Evolutionary conservation across 2,888 invertebrate species (phyloP), one percentile per base, ranked within the genome.

Genomic region (Apantesis nais): DNA sequence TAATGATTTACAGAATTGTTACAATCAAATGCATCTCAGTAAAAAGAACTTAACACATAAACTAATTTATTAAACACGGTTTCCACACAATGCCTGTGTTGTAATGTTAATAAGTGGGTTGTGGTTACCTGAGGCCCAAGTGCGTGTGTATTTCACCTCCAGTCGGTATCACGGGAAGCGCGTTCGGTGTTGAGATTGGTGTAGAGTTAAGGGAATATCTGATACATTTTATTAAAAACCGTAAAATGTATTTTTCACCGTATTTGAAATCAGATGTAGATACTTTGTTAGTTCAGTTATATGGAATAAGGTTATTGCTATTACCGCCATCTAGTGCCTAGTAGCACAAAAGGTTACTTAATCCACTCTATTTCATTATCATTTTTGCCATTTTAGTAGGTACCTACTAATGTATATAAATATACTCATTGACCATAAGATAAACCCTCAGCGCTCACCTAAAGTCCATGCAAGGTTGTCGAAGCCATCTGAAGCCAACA

Each of bases 281-380:
- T n/a, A n/a, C n/a, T n/a, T n/a, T n/a, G n/a, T n/a, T n/a, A n/a
- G n/a, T n/a, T n/a, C n/a, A n/a, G n/a, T 44, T 19, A 39, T 0
- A 34, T 25, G 25, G 25, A 48, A 61, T 34, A 37, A 52, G 37
- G 16, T 52, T 39, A 60, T 34, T 9, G 31, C 39, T 44, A 67
- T 31, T 62, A 78, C 39, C 78, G 87, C 83, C 88, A 87, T 88
- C 90, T 89, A 80, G 80, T 74, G 83, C 71, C 72, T 25, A 88
- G 82, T 89, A 88, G 90, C 82, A n/a, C 34, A 64, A 61, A 67
- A 58, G 1, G 16, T 1, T 9, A 58, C 29, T 58, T 29, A 52
- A 16, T 16, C 7, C 29, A 58, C 7, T 55, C 11, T 7, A 11
- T 58, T 58, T 29, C 29, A 55, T 55, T 12, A 25, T 14, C 12